Evolutionary conservation across 2,113 vertebrate species (phyloP), one percentile per base, ranked within the genome.

Genomic region (Synodontis membranacea): DNA sequence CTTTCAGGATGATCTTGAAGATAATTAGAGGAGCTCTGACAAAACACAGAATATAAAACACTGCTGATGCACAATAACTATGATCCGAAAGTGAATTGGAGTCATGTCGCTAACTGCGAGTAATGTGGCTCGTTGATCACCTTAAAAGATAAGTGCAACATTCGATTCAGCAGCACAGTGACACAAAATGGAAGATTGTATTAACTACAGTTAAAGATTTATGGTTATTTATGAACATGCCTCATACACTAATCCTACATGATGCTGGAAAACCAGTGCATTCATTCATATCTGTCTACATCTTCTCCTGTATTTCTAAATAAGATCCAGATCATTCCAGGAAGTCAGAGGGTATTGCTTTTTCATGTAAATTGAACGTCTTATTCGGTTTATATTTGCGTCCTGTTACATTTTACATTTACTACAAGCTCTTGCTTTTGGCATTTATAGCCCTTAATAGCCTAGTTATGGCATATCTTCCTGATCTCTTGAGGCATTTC

Each of bases 391-490:
- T 60, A 44, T 46, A 81, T 44, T 60, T 37, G 28, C 80, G 60
- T 60, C 54, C 23, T n/a, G 39, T 81, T 60, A 58, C 52, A 25
- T 58, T 60, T 82, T n/a, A 34, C n/a, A 66, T 66, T 66, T 64
- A 82, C 42, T 66, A 11, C 44, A 48, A 64, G 62, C 2, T 34
- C 44, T 25, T 68, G 17, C 81, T 50, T 83, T 50, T 66, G 62
- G 44, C 62, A 44, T 83, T 68, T 83, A 82, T 48, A 82, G 28
- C 42, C 12, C 58, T 48, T 68, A 83, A 83, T 68, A 62, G 62
- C 46, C 81, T 68, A 68, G 44, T 68, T 83, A 46, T 34, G 19
- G 81, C 62, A 83, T 48, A 83, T 66, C 62, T 48, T 25, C 28
- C 28, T 34, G 23, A 68, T 83, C 81, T 83, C 81, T 50, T 34